Conservation (phyloP, 2,113 vertebrate species). For the Arenaria interpres region DNA sequence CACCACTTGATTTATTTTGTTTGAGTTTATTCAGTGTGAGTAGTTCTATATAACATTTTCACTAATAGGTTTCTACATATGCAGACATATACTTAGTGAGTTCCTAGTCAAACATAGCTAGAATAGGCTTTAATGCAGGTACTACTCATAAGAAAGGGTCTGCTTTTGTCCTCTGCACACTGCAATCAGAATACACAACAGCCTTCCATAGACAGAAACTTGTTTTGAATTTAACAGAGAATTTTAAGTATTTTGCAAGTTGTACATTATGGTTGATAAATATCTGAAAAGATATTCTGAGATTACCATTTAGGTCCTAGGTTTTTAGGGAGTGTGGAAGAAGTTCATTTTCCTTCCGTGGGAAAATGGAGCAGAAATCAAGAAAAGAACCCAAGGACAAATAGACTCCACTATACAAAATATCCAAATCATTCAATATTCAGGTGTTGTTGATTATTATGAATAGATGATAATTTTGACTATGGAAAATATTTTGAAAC, state of each 20-base stretch:
- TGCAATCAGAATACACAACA: not conserved
- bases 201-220: not conserved
- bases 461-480: not conserved
- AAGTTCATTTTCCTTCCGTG: not conserved
- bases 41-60: not conserved
- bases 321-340: not conserved
- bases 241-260: not conserved
- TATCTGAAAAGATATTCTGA: not conserved
- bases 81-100: not conserved
- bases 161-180: not conserved
- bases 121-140: not conserved
- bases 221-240: not conserved
- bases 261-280: not conserved
- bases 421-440: not conserved
- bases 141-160: not conserved
- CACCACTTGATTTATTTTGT: not conserved
- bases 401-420: not conserved
- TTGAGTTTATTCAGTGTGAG: not conserved
- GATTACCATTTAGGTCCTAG: not conserved
- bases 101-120: not conserved
- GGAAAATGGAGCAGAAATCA: not conserved
- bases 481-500: not conserved
- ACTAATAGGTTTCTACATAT: not conserved
- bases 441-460: not conserved
- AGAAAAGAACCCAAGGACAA: not conserved